Conservation (phyloP, 1,140 invertebrate genomes). For the Drosophila albomicans region DNA sequence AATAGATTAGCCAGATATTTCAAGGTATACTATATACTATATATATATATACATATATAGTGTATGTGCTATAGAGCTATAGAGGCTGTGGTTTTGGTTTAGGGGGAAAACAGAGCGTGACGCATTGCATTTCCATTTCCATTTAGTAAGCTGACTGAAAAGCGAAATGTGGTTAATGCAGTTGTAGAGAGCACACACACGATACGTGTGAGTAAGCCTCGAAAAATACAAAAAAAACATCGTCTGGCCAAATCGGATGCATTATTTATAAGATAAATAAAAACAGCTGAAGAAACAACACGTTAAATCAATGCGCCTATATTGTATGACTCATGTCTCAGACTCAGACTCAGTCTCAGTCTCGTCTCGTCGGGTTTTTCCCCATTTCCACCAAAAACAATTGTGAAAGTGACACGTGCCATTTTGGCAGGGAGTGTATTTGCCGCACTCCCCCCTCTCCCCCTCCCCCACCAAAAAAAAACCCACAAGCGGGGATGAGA, state of each 20-base stretch:
- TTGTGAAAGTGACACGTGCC: slow-evolving; percentile 77
- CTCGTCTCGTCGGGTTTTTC: slow-evolving; percentile 16
- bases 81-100: slow-evolving; percentile 5
- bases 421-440: not conserved
- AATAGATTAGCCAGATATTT: slow-evolving; percentile 17
- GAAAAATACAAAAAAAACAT: not conserved
- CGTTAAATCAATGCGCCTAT: slow-evolving; percentile 34
- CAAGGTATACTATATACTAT: not conserved
- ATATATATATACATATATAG: not conserved
- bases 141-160: slow-evolving; percentile 46
- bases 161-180: slow-evolving; percentile 56
- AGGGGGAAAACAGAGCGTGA: slow-evolving; percentile 67
- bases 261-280: slow-evolving; percentile 52
- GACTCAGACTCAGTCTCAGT: not conserved
- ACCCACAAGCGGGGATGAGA: not conserved
- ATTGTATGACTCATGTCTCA: slow-evolving; percentile 2
- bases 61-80: not conserved
- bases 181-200: slow-evolving; percentile 1
- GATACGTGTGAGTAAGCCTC: slow-evolving; percentile 20
- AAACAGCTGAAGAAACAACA: slow-evolving; percentile 3
- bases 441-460: too few relatives aligned
- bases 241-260: slow-evolving; percentile 38
- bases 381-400: slow-evolving; percentile 30
- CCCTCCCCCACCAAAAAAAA: too few relatives aligned
- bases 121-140: slow-evolving; percentile 73